Evolutionary conservation across 2,888 invertebrate species (phyloP).

Genomic region (Rambutsinella grinnellia): DNA sequence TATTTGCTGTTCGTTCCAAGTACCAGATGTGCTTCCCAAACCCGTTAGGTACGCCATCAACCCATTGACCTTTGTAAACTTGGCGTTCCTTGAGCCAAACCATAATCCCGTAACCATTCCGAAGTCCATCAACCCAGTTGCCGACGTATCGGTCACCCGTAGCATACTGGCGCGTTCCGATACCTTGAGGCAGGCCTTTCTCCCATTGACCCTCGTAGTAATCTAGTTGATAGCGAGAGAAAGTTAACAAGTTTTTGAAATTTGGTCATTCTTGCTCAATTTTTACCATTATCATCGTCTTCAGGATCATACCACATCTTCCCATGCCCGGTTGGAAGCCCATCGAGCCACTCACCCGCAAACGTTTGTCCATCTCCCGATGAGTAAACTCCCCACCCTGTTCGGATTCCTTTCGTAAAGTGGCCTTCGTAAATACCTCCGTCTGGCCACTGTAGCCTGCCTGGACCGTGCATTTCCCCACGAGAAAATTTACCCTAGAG

Average conservation of each 20-base stretch:
- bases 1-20: slow-evolving; percentile 35
- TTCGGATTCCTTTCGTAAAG: slow-evolving; percentile 52
- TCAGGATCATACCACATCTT: slow-evolving; percentile 64
- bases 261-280: too few relatives aligned
- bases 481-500: slow-evolving; percentile 59
- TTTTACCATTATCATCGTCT: slow-evolving; percentile 53
- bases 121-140: slow-evolving; percentile 50
- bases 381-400: slow-evolving; percentile 59
- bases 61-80: slow-evolving; percentile 63
- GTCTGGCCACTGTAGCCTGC: slow-evolving; percentile 58
- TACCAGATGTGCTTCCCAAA: slow-evolving; percentile 63
- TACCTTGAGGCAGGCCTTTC: slow-evolving; percentile 57
- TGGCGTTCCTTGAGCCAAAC: slow-evolving; percentile 61
- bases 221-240: too few relatives aligned
- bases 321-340: slow-evolving; percentile 61
- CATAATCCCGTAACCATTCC: slow-evolving; percentile 63
- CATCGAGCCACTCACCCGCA: slow-evolving; percentile 55
- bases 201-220: slow-evolving; percentile 62
- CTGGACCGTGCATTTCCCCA: slow-evolving; percentile 60
- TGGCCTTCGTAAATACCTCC: slow-evolving; percentile 60
- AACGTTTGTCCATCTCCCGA: slow-evolving; percentile 51
- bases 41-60: slow-evolving; percentile 50
- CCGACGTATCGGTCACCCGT: slow-evolving; percentile 60
- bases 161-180: slow-evolving; percentile 50
- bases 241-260: too few relatives aligned